A percentile compares a stretch with the other conserved stretches of the same genome.
Evolutionary conservation across 2,113 vertebrate genomes (phyloP).

Genomic region (Saguinus imperator): DNA sequence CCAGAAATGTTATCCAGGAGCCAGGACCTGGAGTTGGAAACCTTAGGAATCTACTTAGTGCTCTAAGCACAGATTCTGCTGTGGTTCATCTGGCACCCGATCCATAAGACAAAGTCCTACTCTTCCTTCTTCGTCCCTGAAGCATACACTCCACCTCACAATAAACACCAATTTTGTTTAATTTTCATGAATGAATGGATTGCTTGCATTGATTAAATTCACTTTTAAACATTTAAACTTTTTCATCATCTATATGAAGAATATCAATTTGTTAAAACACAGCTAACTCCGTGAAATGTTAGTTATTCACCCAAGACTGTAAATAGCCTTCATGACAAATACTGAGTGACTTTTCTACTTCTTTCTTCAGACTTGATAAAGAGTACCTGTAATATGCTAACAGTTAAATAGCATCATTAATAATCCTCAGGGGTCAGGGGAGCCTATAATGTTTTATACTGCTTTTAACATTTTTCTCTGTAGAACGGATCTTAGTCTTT

Average conservation of each 20-base stretch:
- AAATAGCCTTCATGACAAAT: neutral
- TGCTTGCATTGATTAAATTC: neutral
- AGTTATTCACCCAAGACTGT: neutral
- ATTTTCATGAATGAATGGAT: neutral
- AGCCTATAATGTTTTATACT: neutral
- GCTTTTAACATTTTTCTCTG: neutral
- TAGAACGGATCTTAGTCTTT: neutral
- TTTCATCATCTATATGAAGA: neutral
- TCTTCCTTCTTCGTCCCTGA: too few species aligned
- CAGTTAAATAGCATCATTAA: neutral
- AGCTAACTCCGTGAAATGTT: neutral
- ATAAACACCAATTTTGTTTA: neutral
- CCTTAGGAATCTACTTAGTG: too few species aligned
- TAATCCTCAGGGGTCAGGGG: neutral
- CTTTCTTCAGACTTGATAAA: neutral
- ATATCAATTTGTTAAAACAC: neutral
- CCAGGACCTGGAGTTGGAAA: too few species aligned
- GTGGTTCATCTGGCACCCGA: too few species aligned
- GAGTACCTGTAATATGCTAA: neutral
- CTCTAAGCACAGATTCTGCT: too few species aligned
- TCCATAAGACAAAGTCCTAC: too few species aligned
- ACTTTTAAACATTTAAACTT: neutral
- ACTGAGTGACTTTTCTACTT: neutral
- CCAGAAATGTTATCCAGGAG: too few species aligned
- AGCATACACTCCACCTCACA: neutral